Percentiles rank a stretch among this genome's conserved stretches.
Evolutionary conservation across 2,888 invertebrate species (phyloP).

Genomic region (Brachyptera risi): DNA sequence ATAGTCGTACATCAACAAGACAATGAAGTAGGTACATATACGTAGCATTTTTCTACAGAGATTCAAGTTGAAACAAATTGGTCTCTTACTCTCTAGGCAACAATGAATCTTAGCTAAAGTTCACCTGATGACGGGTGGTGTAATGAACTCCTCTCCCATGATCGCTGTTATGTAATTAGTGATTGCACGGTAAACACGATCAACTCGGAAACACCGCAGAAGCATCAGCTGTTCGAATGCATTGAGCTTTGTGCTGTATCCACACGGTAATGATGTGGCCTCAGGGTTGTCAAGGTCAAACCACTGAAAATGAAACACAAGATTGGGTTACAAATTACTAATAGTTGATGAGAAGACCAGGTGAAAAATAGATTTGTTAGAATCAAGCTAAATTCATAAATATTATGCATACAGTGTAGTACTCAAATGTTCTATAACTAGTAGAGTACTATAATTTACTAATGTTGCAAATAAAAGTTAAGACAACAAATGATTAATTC

Average conservation of each 20-base stretch:
- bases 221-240: constrained; percentile 69
- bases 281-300: constrained; percentile 82
- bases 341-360: too few relatives aligned
- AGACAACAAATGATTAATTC: too few relatives aligned
- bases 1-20: too few relatives aligned
- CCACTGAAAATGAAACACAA: constrained; percentile 64
- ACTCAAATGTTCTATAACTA: neutral
- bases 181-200: constrained; percentile 82
- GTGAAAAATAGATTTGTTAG: neutral
- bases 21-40: too few relatives aligned
- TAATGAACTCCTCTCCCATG: constrained; percentile 86
- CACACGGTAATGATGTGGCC: constrained; percentile 61
- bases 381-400: neutral
- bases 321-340: too few relatives aligned
- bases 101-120: too few relatives aligned
- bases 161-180: constrained; percentile 74
- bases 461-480: too few relatives aligned
- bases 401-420: neutral
- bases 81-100: too few relatives aligned
- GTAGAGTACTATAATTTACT: constrained; percentile 17
- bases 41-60: too few relatives aligned
- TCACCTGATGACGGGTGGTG: constrained; percentile 73
- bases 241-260: constrained; percentile 54
- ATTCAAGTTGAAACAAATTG: too few relatives aligned
- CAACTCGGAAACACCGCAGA: constrained; percentile 83